Conservation (phyloP, 2,797 vertebrate genomes). For the Cyprinella venusta region DNA sequence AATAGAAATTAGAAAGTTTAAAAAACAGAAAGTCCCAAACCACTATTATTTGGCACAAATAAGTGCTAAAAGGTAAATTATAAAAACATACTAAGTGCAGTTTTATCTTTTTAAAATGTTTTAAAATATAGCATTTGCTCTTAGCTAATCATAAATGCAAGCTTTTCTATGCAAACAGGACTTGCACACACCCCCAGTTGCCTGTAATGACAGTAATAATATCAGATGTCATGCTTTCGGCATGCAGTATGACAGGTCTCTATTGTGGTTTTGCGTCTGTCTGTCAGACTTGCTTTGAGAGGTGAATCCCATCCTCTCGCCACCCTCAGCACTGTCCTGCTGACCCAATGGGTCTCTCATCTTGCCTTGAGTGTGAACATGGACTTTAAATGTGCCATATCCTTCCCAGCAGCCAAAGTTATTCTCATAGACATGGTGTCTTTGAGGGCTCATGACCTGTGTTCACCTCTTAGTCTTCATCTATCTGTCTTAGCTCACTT, state of each 20-base stretch:
- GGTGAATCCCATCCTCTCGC: constrained; percentile 28
- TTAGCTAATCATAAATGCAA: neutral
- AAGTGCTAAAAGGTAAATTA: neutral
- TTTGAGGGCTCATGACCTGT: constrained; percentile 2
- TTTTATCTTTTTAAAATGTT: neutral
- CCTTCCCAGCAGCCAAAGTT: constrained; percentile 45
- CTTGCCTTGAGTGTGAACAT: constrained; percentile 1
- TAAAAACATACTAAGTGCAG: neutral
- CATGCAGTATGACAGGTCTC: constrained; percentile 37
- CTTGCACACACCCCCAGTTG: constrained; percentile 15
- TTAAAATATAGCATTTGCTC: neutral
- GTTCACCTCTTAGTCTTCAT: neutral
- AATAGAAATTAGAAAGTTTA: too few relatives aligned
- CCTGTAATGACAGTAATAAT: constrained; percentile 36
- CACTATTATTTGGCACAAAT: neutral
- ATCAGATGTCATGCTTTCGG: constrained; percentile 33
- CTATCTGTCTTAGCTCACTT: neutral
- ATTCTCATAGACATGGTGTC: constrained; percentile 14
- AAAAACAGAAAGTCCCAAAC: too few relatives aligned
- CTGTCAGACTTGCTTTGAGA: constrained; percentile 44
- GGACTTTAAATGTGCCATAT: constrained; percentile 40
- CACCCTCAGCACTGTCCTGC: constrained; percentile 20
- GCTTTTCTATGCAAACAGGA: constrained; percentile 1
- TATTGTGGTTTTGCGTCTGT: constrained; percentile 36
- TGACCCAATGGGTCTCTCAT: constrained; percentile 47